Percentiles rank a stretch among this genome's conserved stretches.
phyloP scores from a whole-genome alignment of 2,888 invertebrate genomes.

The Melipona beecheii region DNA sequence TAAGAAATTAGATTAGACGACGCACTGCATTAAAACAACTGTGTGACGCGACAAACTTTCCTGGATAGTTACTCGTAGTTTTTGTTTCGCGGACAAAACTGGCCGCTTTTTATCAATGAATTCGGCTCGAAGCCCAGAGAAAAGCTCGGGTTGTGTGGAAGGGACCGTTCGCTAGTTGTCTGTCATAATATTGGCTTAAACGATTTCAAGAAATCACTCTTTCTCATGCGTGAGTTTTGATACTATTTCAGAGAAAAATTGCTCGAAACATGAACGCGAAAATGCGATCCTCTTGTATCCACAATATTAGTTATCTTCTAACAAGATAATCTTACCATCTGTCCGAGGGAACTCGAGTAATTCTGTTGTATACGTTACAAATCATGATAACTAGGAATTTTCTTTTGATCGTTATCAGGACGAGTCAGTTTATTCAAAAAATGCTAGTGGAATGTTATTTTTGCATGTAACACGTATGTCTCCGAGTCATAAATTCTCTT shows the following conservation, averaged over 20 bases:
- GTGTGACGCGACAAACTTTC: background rate
- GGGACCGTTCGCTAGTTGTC: slow-evolving; percentile 5
- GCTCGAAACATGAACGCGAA: background rate
- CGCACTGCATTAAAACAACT: slow-evolving; percentile 8
- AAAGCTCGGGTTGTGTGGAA: background rate
- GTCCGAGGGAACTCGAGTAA: background rate
- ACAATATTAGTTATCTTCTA: background rate
- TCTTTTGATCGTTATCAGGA: background rate
- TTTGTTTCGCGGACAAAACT: slow-evolving; percentile 1
- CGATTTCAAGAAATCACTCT: background rate
- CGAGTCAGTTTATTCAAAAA: background rate
- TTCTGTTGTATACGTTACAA: background rate
- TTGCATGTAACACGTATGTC: background rate
- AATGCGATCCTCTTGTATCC: background rate
- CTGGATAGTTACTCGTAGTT: background rate
- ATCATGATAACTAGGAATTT: background rate
- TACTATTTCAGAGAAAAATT: background rate
- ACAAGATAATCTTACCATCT: slow-evolving; percentile 9
- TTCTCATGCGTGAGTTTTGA: background rate
- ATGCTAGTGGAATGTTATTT: background rate
- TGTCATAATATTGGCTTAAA: slow-evolving; percentile 23
- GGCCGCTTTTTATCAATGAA: slow-evolving; percentile 22
- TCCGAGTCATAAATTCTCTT: background rate
- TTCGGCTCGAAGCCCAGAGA: background rate
- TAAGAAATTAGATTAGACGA: background rate